A percentile compares a stretch with the other conserved stretches of the same genome.
Conservation (phyloP, 2,113 vertebrate genomes). For the Dipodomys stephensi region DNA sequence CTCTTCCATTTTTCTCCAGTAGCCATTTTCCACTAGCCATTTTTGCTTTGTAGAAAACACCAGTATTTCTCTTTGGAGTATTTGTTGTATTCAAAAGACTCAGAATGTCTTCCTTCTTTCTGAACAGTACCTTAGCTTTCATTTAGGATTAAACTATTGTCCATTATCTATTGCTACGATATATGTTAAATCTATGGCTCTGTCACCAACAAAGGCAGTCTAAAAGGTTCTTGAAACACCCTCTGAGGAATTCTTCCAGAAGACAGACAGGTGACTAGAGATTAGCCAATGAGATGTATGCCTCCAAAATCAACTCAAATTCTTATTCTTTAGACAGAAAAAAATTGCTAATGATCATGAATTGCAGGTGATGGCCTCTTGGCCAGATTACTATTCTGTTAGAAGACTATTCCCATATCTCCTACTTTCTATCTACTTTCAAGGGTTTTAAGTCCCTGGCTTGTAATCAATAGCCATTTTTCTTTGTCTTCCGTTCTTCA, state of each 20-base stretch:
- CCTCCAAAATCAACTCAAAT: neutral
- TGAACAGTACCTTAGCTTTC: neutral
- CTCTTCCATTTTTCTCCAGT: neutral
- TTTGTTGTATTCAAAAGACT: neutral
- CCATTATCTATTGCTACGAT: neutral
- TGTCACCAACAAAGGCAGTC: neutral
- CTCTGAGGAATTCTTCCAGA: neutral
- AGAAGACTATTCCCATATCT: neutral
- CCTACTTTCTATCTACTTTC: neutral
- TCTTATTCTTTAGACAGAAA: neutral
- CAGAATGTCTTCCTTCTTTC: neutral
- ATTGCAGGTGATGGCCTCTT: neutral
- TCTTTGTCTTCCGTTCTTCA: neutral
- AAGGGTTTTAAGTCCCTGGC: neutral
- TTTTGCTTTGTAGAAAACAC: constrained; percentile 43
- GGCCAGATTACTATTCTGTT: neutral
- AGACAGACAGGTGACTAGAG: neutral
- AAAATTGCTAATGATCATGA: neutral
- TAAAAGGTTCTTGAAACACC: neutral
- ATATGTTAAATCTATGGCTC: neutral
- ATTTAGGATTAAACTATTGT: neutral
- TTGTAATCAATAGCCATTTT: neutral
- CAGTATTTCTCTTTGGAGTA: neutral
- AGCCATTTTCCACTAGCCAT: neutral
- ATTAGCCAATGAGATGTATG: neutral